Conservation (phyloP, 2,797 vertebrate species). For the Megaceryle alcyon region DNA sequence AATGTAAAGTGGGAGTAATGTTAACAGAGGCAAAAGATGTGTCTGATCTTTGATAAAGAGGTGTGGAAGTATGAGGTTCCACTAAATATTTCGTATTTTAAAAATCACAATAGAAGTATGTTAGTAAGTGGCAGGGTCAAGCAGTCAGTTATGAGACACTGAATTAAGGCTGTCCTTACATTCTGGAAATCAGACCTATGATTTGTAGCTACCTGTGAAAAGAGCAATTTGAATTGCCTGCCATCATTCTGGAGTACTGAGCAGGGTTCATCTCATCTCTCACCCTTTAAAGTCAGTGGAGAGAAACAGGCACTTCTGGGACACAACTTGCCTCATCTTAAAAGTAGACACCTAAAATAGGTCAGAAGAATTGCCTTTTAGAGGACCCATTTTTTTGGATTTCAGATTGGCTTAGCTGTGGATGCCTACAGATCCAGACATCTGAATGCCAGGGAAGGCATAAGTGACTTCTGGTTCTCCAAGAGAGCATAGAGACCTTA, state of each 20-base stretch:
- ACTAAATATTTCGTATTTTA: not conserved
- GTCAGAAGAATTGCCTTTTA: slow-evolving; percentile 8
- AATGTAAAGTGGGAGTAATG: not conserved
- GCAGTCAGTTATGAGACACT: not conserved
- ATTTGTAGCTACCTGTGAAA: not conserved
- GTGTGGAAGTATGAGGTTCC: not conserved
- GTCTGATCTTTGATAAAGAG: not conserved
- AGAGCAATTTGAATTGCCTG: not conserved
- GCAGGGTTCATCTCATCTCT: not conserved
- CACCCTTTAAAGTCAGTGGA: not conserved
- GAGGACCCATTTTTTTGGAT: not conserved
- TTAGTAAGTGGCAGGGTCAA: not conserved
- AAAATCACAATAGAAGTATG: not conserved
- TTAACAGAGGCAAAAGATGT: not conserved
- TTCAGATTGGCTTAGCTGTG: not conserved
- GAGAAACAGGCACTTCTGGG: not conserved
- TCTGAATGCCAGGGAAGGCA: not conserved
- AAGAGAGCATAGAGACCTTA: not conserved
- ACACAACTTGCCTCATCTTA: not conserved
- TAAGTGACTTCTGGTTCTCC: not conserved
- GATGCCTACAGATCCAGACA: not conserved
- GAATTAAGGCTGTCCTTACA: not conserved
- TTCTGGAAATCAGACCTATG: not conserved
- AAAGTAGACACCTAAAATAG: not conserved
- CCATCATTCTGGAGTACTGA: not conserved